Conservation (phyloP, 2,888 invertebrate species). For the Pristionchus fissidentatus region DNA sequence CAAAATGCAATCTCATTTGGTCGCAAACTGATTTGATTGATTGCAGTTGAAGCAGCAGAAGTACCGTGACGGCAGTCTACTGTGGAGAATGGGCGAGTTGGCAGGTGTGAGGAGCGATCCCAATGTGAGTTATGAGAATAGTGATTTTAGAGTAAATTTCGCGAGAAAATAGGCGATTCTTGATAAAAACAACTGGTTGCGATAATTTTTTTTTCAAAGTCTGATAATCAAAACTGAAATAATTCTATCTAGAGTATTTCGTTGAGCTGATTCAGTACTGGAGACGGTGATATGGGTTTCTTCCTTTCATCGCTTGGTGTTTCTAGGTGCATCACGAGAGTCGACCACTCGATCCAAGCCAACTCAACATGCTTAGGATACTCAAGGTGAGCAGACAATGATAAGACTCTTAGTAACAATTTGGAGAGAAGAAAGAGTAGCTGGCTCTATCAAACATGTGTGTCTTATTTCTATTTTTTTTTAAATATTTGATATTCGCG, state of each 20-base stretch:
- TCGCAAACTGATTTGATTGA: background rate
- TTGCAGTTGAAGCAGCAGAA: conserved; percentile 65
- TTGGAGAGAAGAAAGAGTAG: no score
- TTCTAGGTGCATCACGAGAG: conserved; percentile 81
- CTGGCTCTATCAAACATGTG: background rate
- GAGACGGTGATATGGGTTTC: no score
- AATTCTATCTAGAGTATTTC: background rate
- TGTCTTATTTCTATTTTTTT: background rate
- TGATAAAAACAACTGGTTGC: background rate
- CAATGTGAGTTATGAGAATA: background rate
- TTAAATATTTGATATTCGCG: conserved; percentile 8
- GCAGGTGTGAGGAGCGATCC: conserved; percentile 45
- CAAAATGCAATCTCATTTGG: no score
- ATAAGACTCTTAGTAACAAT: no score
- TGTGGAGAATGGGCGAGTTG: conserved; percentile 69
- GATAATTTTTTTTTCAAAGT: no score
- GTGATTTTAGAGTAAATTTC: background rate
- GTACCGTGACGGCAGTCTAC: conserved; percentile 65
- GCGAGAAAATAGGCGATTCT: background rate
- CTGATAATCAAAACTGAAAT: no score
- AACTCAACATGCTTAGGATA: conserved; percentile 86
- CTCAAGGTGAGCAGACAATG: conserved; percentile 83
- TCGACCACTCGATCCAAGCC: conserved; percentile 85
- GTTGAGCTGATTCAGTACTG: background rate
- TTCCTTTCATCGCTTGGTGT: background rate